Base-by-base conservation (phyloP, 2,888 invertebrate species). In the Malthinus seriepunctatus region DNA sequence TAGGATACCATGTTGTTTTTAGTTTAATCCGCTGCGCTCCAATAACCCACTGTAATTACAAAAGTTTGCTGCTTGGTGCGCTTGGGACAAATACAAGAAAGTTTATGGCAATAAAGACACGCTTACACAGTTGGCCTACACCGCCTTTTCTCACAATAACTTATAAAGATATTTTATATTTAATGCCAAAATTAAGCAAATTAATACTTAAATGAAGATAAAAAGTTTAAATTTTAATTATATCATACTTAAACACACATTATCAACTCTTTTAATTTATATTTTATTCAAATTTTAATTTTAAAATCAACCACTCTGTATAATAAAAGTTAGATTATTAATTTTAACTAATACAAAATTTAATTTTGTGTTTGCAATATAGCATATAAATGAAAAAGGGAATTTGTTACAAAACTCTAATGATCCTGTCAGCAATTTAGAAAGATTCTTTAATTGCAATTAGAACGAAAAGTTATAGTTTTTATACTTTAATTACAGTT, bases 11-110 rank as follows among this genome's bases (percentile, higher is more conserved):
- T 47, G 50, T 32, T 55, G 53, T 51, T 56, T 60, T 54, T 60
- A 44, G 48, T 60, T 56, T 54, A 55, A 57, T 45, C 47, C 51
- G 51, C 55, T 57, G 55, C 54, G 56, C 48, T 57, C 67, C 67
- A 68, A 67, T 61, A 67, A 56, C 67, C 59, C 44, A 46, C 32
- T 50, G 63, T 64, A 65, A 62, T 64, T 65, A 62, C 52, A 58
- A 63, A 66, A 61, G 62, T 66, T 67, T 62, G 57, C 63, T 60
- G 57, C 58, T 49, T 32, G 60, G 23, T 60, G 62, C 62, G 61
- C 60, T 62, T 51, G 51, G 55, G 59, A 51, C 44, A 56, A 56
- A 52, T 59, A 46, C 15, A 59, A 50, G 53, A 59, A 59, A 50
- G 37, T 54, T 59, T 55, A 49, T 44, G 49, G 55, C 49, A 55